Base-by-base conservation (phyloP, 2,113 vertebrate species). In the Ophiodon elongatus region DNA sequence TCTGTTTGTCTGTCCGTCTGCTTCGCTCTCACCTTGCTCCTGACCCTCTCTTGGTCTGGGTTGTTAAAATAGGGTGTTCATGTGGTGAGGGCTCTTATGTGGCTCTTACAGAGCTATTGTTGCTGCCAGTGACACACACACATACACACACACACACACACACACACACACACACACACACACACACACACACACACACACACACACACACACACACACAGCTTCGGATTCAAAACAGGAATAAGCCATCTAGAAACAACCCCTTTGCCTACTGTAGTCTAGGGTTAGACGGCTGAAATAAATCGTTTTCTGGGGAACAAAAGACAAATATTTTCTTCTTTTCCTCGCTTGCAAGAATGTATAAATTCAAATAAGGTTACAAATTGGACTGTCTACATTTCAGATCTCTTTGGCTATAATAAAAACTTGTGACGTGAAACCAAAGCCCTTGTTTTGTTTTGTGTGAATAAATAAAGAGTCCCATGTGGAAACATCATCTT, bases 11-110 rank as follows among this genome's bases (percentile, higher is more conserved):
- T 81, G 88, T 91, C 87, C 70, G 82, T 67, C 82, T 76, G 88
- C 83, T 87, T 90, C 82, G 89, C 86, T 83, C 85, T 92, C 90
- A 93, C 93, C 91, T 91, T 92, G 96, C 93, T 96, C 86, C 96
- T 98, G 97, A 98, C 97, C 97, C 97, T 98, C 97, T 98, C 97
- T 97, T 97, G 97, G 96, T 97, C 64, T 79, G 85, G 96, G 95
- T 95, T 90, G 96, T 96, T 96, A 96, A 97, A 98, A 96, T 97
- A 95, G 96, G 97, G 95, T 96, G 96, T 92, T 90, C 89, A 85
- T 91, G 89, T 69, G 87, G 88, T 87, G 92, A 91, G 91, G 84
- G 92, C 92, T 90, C 91, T 93, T 88, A 94, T 94, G 95, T 92
- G 93, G 93, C 95, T 97, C 97, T 97, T 97, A 97, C 96, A 96